These are phyloP conservation scores for Aphis craccivora DNA, from an alignment of 1,140 invertebrate species.

Conservation along the genomic window DNA sequence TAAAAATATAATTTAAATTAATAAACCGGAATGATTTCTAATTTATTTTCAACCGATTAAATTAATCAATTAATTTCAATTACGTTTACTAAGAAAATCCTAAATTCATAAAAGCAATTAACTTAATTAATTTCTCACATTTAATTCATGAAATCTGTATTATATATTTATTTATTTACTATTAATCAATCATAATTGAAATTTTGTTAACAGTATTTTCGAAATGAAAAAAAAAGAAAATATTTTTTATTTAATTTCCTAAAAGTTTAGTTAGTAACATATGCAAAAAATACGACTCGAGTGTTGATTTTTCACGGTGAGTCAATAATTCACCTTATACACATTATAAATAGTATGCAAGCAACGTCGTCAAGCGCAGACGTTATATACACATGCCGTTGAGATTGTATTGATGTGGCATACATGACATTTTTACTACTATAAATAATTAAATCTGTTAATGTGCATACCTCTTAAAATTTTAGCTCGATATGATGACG, in stretches of 20 bases:
- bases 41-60: background rate
- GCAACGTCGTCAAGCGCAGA: background rate
- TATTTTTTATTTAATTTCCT: background rate
- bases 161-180: background rate
- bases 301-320: background rate
- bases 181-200: background rate
- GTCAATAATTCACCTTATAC: background rate
- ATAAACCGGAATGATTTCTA: background rate
- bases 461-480: background rate
- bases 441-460: constrained; percentile 31
- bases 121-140: background rate
- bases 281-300: background rate
- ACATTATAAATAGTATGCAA: background rate
- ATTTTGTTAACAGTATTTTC: background rate
- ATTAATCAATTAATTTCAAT: background rate
- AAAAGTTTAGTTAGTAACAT: background rate
- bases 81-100: background rate
- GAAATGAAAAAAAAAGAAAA: background rate
- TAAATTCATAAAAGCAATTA: background rate
- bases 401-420: background rate
- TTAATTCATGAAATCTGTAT: background rate
- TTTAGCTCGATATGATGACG: background rate
- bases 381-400: background rate
- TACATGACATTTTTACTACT: background rate
- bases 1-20: background rate